Conservation (phyloP, 2,888 invertebrate genomes). For the Macaria notata region DNA sequence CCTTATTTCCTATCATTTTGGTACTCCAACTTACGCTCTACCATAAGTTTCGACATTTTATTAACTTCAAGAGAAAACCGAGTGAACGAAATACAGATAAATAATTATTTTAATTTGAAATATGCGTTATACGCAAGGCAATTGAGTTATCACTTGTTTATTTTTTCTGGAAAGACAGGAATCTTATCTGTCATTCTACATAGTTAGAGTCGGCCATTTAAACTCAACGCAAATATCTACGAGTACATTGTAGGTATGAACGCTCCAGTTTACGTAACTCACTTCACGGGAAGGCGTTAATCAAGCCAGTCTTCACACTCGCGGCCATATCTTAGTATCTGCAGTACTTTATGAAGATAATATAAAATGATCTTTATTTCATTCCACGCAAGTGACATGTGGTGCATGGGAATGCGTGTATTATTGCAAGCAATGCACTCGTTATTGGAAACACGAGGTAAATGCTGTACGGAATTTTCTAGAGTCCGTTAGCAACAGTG, state of each 20-base stretch:
- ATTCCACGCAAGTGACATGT: conserved; percentile 15
- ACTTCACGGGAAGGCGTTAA: conserved; percentile 8
- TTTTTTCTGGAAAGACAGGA: too few species aligned
- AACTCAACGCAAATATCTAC: too few species aligned
- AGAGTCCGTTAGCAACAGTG: neutral
- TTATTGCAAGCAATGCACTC: conserved; percentile 13
- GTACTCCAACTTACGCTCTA: neutral
- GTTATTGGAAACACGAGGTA: conserved; percentile 14
- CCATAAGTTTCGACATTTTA: too few species aligned
- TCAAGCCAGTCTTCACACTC: neutral
- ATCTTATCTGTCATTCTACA: too few species aligned
- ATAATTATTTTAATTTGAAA: too few species aligned
- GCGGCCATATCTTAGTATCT: neutral
- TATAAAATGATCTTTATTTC: conserved; percentile 2
- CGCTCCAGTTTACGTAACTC: neutral
- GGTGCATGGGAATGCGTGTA: conserved; percentile 5
- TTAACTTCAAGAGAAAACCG: too few species aligned
- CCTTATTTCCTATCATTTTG: neutral
- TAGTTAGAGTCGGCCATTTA: too few species aligned
- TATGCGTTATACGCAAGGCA: too few species aligned
- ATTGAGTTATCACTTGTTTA: too few species aligned
- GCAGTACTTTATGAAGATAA: neutral
- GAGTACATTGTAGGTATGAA: too few species aligned
- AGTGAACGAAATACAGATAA: too few species aligned
- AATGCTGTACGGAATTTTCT: conserved; percentile 2